Conservation (phyloP, 2,797 vertebrate genomes). For the Enteromius anoplus region DNA sequence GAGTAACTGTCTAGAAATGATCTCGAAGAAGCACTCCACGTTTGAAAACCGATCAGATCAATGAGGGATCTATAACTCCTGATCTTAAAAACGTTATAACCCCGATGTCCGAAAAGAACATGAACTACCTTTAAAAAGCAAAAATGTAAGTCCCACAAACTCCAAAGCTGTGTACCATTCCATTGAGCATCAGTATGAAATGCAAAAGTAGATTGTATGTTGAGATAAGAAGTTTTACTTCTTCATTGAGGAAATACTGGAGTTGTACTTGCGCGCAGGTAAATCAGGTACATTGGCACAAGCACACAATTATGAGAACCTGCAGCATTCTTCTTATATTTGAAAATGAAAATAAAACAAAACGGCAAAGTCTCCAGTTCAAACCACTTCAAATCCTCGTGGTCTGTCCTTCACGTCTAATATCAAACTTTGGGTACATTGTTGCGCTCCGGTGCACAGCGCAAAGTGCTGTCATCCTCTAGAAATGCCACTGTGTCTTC, state of each 20-base stretch:
- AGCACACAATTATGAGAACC: not conserved
- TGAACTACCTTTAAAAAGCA: slow-evolving; percentile 9
- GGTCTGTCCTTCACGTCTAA: slow-evolving; percentile 13
- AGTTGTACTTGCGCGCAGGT: slow-evolving; percentile 21
- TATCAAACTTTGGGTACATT: slow-evolving; percentile 20
- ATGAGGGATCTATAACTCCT: slow-evolving; percentile 4
- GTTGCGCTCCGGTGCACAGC: slow-evolving; percentile 32
- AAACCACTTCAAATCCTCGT: slow-evolving; percentile 13
- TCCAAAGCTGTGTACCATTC: slow-evolving; percentile 19
- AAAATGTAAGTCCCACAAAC: not conserved
- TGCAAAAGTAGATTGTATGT: not conserved
- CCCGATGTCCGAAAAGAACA: slow-evolving; percentile 14
- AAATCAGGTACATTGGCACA: not conserved
- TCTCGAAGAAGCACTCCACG: slow-evolving; percentile 8
- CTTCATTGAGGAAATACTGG: not conserved
- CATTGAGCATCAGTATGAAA: slow-evolving; percentile 25
- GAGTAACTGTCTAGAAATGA: not conserved
- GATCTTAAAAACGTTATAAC: not conserved
- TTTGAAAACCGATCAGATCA: not conserved
- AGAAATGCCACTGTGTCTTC: slow-evolving; percentile 27
- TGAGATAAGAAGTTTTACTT: not conserved
- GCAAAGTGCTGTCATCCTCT: slow-evolving; percentile 44
- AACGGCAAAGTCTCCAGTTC: not conserved
- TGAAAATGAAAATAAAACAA: not conserved
- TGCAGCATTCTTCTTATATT: not conserved